Evolutionary conservation across 2,113 vertebrate species (phyloP).

Genomic region (Cinclus cinclus): DNA sequence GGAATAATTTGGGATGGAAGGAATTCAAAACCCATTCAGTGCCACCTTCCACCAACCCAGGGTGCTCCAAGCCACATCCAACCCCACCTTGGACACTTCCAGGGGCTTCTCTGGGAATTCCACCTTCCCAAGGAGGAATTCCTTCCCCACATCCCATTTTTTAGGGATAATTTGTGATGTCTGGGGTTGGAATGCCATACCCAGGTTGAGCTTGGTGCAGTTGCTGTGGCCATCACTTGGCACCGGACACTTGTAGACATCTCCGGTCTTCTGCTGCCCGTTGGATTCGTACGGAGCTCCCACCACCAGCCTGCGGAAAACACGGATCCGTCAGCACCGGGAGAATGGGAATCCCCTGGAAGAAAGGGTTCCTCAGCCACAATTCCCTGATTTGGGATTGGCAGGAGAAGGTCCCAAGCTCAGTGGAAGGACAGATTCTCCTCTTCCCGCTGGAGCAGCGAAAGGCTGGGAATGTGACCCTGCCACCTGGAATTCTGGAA

Average conservation of each 20-base stretch:
- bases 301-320: conserved; percentile 86
- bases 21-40: neutral
- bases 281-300: conserved; percentile 93
- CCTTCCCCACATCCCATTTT: fast-evolving
- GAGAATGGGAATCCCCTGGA: fast-evolving
- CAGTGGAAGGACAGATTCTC: fast-evolving
- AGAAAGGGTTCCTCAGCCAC: neutral
- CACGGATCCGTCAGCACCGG: neutral
- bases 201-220: conserved; percentile 94
- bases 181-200: conserved; percentile 43
- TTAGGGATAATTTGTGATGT: fast-evolving
- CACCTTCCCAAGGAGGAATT: neutral
- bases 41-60: neutral
- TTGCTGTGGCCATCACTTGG: conserved; percentile 76
- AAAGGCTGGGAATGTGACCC: neutral
- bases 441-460: neutral
- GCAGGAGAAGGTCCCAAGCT: neutral
- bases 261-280: conserved; percentile 92
- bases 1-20: neutral
- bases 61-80: neutral
- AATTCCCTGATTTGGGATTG: fast-evolving
- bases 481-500: conserved; percentile 20
- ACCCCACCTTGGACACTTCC: neutral
- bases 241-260: conserved; percentile 92
- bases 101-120: neutral